phyloP scores from a whole-genome alignment of 2,888 invertebrate species.

The Anticlea derivata region DNA sequence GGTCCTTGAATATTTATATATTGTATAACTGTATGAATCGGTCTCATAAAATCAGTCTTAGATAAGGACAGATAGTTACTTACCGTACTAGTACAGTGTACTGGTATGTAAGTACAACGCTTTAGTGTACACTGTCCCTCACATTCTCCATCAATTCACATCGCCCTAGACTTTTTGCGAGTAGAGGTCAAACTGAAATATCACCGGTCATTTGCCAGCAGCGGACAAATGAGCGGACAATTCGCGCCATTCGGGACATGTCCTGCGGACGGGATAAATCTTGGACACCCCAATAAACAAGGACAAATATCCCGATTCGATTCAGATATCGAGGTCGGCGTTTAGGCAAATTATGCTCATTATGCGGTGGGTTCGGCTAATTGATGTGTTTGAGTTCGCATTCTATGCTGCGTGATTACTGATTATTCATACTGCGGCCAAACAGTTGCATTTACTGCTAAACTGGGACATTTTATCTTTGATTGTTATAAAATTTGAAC shows the following conservation, averaged over 20 bases:
- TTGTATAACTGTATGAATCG: too few species aligned
- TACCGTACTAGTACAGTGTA: too few species aligned
- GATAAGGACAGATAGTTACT: too few species aligned
- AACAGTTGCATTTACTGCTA: neutral
- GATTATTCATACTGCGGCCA: neutral
- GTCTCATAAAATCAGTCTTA: too few species aligned
- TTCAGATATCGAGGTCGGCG: constrained; percentile 29
- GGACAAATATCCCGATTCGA: constrained; percentile 44
- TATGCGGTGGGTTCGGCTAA: constrained; percentile 13
- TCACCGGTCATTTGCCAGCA: constrained; percentile 57
- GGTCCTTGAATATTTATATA: too few species aligned
- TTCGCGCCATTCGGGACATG: constrained; percentile 58
- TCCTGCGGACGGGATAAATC: constrained; percentile 57
- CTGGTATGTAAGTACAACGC: neutral
- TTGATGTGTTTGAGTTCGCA: neutral
- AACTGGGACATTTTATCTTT: too few species aligned
- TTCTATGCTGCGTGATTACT: constrained; percentile 3
- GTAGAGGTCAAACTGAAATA: constrained; percentile 53
- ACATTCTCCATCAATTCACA: constrained; percentile 12
- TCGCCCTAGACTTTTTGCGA: constrained; percentile 15
- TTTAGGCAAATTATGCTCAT: constrained; percentile 35
- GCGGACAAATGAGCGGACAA: constrained; percentile 63
- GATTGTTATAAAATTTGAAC: too few species aligned
- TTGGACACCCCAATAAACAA: constrained; percentile 63
- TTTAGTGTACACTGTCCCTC: neutral